Conservation (phyloP, 2,113 vertebrate genomes). For the Spilogale gracilis region DNA sequence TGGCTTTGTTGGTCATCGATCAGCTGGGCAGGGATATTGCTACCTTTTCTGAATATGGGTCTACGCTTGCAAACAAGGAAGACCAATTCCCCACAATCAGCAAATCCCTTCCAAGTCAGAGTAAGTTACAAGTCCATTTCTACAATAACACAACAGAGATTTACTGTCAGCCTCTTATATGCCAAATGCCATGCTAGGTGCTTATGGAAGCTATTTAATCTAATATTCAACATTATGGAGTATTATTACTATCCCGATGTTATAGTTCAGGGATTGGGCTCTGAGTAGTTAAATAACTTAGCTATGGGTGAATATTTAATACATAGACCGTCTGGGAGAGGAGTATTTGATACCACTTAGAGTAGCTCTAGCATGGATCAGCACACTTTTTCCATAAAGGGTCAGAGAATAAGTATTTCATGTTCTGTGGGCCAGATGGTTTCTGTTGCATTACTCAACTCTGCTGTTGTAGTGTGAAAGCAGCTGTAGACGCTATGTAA, state of each 20-base stretch:
- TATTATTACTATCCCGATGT: background rate
- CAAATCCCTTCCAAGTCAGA: background rate
- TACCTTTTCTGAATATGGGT: background rate
- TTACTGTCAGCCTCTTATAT: background rate
- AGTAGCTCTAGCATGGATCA: background rate
- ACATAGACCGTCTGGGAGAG: background rate
- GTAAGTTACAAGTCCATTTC: background rate
- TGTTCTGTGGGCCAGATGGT: conserved; percentile 2
- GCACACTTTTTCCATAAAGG: background rate
- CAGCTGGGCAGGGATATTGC: too few relatives aligned
- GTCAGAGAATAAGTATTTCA: conserved; percentile 27
- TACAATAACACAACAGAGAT: background rate
- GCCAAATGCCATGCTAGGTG: background rate
- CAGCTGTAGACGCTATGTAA: background rate
- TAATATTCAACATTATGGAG: background rate
- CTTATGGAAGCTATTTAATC: background rate
- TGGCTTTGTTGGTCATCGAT: background rate
- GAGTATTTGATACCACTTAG: background rate
- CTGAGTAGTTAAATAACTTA: background rate
- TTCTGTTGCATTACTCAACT: background rate
- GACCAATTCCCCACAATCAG: background rate
- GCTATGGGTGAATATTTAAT: background rate
- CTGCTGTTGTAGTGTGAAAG: background rate
- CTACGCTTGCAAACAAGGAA: background rate
- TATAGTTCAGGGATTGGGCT: background rate